Evolutionary conservation across 2,888 invertebrate species (phyloP).

Genomic region (Adelphocoris suturalis): DNA sequence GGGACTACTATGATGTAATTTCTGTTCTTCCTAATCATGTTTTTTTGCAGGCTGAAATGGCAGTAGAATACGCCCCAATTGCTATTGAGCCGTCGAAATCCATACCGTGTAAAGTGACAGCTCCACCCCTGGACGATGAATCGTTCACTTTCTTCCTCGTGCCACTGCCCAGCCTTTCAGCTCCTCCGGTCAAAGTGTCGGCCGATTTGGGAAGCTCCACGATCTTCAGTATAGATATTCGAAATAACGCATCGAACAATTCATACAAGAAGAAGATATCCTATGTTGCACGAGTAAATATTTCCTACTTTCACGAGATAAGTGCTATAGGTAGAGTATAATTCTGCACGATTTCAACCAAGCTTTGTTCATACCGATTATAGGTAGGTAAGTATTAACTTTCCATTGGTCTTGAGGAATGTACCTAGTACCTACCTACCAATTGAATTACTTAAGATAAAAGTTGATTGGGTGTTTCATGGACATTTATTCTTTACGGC

Average conservation of each 20-base stretch:
- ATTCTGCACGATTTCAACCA: no score
- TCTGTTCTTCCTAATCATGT: no score
- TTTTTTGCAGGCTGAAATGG: slow-evolving; percentile 4
- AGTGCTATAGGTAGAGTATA: no score
- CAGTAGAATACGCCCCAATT: background rate
- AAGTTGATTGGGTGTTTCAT: no score
- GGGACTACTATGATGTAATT: no score
- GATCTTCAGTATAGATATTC: background rate
- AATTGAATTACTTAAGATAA: no score
- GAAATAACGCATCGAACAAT: background rate
- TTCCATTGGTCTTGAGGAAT: no score
- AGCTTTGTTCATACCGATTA: no score
- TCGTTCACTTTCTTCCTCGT: background rate
- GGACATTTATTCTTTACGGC: no score
- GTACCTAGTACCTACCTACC: no score
- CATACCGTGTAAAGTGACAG: background rate
- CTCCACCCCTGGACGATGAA: slow-evolving; percentile 9
- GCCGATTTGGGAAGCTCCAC: slow-evolving; percentile 6
- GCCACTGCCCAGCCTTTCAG: background rate
- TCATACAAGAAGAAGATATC: background rate
- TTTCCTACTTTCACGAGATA: background rate
- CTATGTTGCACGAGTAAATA: background rate
- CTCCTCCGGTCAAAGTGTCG: background rate
- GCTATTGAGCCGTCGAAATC: background rate
- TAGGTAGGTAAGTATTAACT: no score